phyloP scores from a whole-genome alignment of 1,140 invertebrate genomes.

The Eriocheir sinensis region DNA sequence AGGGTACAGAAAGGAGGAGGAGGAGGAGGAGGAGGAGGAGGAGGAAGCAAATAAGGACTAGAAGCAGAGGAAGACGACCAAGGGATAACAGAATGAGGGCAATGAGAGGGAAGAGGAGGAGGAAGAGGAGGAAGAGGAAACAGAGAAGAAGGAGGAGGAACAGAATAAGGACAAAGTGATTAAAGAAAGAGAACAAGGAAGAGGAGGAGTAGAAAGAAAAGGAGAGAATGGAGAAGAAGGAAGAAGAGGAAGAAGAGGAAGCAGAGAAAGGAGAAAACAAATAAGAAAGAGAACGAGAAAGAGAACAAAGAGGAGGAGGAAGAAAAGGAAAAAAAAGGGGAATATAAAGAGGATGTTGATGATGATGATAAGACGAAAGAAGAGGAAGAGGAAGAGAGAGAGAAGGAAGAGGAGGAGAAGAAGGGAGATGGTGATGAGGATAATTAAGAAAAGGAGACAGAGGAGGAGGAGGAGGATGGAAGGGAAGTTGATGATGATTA shows the following conservation, averaged over 20 bases:
- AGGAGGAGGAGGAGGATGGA: not conserved
- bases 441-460: no score
- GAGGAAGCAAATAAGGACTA: no score
- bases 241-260: not conserved
- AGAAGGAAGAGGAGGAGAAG: no score
- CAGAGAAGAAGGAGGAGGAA: not conserved
- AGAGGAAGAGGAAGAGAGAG: not conserved
- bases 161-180: not conserved
- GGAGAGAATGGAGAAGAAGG: not conserved
- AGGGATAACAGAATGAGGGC: not conserved
- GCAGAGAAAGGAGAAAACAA: not conserved
- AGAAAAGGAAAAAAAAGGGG: not conserved
- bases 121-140: not conserved
- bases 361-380: no score
- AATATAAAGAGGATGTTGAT: not conserved
- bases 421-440: no score
- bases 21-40: no score
- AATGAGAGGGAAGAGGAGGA: not conserved
- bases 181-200: not conserved
- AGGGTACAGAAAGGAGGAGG: no score
- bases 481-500: no score
- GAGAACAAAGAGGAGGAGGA: not conserved
- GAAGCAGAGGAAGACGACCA: no score
- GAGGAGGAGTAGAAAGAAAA: not conserved
- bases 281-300: not conserved